These are phyloP conservation scores for Napeogenes inachia DNA, from an alignment of 2,888 invertebrate species.

Conservation along the genomic window DNA sequence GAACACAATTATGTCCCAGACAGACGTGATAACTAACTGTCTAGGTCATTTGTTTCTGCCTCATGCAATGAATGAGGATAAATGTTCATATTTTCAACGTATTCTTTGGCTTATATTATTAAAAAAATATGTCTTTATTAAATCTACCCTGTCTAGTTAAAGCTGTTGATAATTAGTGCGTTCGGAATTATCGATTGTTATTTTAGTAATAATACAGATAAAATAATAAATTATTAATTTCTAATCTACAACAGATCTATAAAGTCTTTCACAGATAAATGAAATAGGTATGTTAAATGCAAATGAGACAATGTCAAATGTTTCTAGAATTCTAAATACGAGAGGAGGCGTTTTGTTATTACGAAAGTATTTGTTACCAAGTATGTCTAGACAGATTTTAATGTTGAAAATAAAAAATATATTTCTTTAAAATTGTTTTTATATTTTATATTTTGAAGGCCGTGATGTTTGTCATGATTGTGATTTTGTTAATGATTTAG, in stretches of 20 bases:
- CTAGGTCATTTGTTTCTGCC: constrained; percentile 60
- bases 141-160: too few relatives aligned
- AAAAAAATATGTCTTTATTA: too few relatives aligned
- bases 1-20: constrained; percentile 66
- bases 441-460: constrained; percentile 8
- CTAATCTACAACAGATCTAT: too few relatives aligned
- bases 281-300: too few relatives aligned
- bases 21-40: constrained; percentile 59
- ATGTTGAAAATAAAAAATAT: not conserved
- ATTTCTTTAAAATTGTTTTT: not conserved
- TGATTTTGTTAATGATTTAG: constrained; percentile 7
- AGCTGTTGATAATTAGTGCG: too few relatives aligned
- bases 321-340: too few relatives aligned
- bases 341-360: not conserved
- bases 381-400: not conserved
- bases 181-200: too few relatives aligned
- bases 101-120: too few relatives aligned
- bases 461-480: constrained; percentile 2
- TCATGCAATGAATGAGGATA: constrained; percentile 44
- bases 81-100: constrained; percentile 32
- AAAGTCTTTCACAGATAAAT: too few relatives aligned
- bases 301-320: too few relatives aligned
- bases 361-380: not conserved
- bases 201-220: too few relatives aligned
- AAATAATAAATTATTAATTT: too few relatives aligned